Conservation (phyloP, 2,113 vertebrate genomes). For the Excalfactoria chinensis region DNA sequence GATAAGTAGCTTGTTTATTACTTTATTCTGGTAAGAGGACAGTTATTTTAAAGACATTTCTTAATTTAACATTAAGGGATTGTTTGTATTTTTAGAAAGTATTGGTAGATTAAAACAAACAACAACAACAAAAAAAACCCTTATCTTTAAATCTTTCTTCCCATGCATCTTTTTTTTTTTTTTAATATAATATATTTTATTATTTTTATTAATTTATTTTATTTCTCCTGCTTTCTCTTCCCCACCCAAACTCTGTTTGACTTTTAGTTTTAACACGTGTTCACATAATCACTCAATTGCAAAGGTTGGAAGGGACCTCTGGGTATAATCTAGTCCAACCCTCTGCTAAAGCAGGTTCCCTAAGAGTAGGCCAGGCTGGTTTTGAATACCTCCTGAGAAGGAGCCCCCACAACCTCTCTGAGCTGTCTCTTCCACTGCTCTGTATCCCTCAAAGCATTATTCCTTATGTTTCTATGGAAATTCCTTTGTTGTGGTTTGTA, state of each 20-base stretch:
- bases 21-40: too few relatives aligned
- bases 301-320: too few relatives aligned
- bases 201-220: not conserved
- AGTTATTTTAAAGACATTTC: not conserved
- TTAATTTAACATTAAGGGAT: not conserved
- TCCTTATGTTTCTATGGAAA: not conserved
- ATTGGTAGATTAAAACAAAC: not conserved
- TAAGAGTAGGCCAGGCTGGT: too few relatives aligned
- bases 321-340: too few relatives aligned
- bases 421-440: too few relatives aligned
- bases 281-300: not conserved
- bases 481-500: not conserved
- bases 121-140: too few relatives aligned
- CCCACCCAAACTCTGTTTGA: not conserved
- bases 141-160: not conserved
- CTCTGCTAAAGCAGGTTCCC: too few relatives aligned
- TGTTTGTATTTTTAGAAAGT: not conserved
- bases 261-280: not conserved
- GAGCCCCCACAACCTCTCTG: too few relatives aligned
- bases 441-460: not conserved
- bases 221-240: rapidly evolving
- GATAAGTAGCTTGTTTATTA: not conserved
- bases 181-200: too few relatives aligned
- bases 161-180: not conserved
- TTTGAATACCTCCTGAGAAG: too few relatives aligned